Base-by-base conservation (phyloP, 1,140 invertebrate genomes). In the Papilio aristodemus region DNA sequence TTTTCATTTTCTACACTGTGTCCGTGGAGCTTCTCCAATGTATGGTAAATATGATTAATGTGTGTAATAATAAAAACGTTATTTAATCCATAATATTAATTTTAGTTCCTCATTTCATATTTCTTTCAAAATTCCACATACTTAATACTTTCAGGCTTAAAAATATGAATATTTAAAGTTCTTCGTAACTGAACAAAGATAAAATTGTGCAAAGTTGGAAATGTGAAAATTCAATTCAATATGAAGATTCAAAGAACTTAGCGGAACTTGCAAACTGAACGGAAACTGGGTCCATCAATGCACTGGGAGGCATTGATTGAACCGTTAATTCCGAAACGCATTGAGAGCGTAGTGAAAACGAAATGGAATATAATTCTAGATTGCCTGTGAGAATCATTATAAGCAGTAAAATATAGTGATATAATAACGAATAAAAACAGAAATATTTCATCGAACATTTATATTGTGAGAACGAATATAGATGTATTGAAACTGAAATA, bases 241-340 rank as follows among this genome's bases (percentile, higher is more conserved):
- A n/a, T n/a, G n/a, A 13, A 54, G 46, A 54, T 22, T 19, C 46
- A 25, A 22, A 54, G 46, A 54, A 54, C 46, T 54, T 54, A 54
- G 19, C 19, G 22, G 19, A 54, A 54, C 17, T 54, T 54, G 9
- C 46, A 54, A 1, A 11, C 46, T 54, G 46, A 54, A 54, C 22
- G 46, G 46, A 54, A 54, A 54, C 46, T 25, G 46, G 46, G 46
- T 54, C 19, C 19, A 54, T 54, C 46, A 54, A 22, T 54, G 46
- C 19, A 1, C 46, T 54, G 46, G 22, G 22, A 25, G 46, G 46
- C 46, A 54, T 54, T 54, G 46, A 54, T 54, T 54, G 46, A 25
- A 54, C 10, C 19, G 19, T 17, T 25, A 25, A 22, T 54, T 25
- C 46, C 19, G 11, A 54, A 54, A 54, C 19, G 17, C 10, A 54